A percentile compares a stretch with the other conserved stretches of the same genome.
phyloP scores from a whole-genome alignment of 2,797 vertebrate genomes.

The Prionace glauca region DNA sequence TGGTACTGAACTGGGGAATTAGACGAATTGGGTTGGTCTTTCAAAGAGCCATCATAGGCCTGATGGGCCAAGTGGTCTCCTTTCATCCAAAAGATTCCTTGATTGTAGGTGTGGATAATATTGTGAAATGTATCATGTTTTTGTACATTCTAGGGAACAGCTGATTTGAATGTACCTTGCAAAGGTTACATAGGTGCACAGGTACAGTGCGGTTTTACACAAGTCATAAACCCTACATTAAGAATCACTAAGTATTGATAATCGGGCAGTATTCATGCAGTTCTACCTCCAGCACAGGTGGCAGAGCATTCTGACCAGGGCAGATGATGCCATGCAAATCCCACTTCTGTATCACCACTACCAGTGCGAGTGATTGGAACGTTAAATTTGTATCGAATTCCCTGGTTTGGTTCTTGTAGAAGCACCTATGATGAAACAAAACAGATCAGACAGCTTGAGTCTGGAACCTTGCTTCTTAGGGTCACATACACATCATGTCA shows the following conservation, averaged over 20 bases:
- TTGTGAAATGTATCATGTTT: neutral
- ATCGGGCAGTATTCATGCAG: neutral
- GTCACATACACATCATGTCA: neutral
- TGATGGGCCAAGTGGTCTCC: neutral
- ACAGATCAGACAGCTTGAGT: conserved; percentile 38
- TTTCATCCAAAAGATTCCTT: neutral
- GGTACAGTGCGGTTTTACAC: neutral
- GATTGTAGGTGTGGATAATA: neutral
- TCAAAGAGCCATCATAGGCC: neutral
- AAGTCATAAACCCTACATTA: neutral
- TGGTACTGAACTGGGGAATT: neutral
- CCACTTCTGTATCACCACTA: conserved; percentile 92
- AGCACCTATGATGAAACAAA: conserved; percentile 78
- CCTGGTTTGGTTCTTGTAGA: conserved; percentile 93
- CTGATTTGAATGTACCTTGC: neutral
- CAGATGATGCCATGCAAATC: conserved; percentile 87
- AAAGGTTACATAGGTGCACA: neutral
- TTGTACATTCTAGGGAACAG: neutral
- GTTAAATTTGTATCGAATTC: conserved; percentile 91
- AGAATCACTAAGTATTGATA: neutral
- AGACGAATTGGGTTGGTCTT: neutral
- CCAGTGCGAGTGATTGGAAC: conserved; percentile 90
- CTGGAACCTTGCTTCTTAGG: neutral
- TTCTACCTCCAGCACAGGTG: conserved; percentile 89
- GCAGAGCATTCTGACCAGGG: conserved; percentile 94